A percentile compares a stretch with the other conserved stretches of the same genome.
Evolutionary conservation across 2,888 invertebrate genomes (phyloP).

Genomic region (Sarcophaga variegata): DNA sequence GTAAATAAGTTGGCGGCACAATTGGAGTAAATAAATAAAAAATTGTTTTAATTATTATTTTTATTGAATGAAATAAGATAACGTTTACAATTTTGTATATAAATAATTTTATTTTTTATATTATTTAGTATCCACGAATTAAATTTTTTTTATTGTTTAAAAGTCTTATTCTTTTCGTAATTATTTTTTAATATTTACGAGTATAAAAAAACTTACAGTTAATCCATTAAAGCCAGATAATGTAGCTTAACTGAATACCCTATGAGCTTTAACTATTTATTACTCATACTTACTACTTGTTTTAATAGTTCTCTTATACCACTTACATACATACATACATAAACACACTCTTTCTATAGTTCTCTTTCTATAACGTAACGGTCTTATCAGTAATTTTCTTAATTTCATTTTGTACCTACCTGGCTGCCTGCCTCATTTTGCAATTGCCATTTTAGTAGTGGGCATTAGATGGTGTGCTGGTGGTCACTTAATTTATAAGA

Average conservation of each 20-base stretch:
- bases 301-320: too few species aligned
- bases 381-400: conserved; percentile 18
- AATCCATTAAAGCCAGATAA: too few species aligned
- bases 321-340: neutral
- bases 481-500: conserved; percentile 49
- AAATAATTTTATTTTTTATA: neutral
- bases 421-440: neutral
- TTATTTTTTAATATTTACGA: too few species aligned
- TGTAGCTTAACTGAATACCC: too few species aligned
- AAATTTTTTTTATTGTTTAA: neutral
- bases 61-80: neutral
- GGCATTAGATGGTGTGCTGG: conserved; percentile 4
- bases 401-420: neutral
- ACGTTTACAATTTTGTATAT: neutral
- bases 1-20: neutral
- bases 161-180: neutral
- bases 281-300: too few species aligned
- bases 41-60: neutral
- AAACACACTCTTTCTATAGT: neutral
- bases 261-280: too few species aligned
- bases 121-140: too few species aligned
- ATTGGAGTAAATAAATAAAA: neutral
- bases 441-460: neutral
- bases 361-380: conserved; percentile 19
- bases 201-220: too few species aligned